Percentiles rank a stretch among this genome's conserved stretches.
phyloP scores from a whole-genome alignment of 2,888 invertebrate genomes.

The Ormyrus labotus region DNA sequence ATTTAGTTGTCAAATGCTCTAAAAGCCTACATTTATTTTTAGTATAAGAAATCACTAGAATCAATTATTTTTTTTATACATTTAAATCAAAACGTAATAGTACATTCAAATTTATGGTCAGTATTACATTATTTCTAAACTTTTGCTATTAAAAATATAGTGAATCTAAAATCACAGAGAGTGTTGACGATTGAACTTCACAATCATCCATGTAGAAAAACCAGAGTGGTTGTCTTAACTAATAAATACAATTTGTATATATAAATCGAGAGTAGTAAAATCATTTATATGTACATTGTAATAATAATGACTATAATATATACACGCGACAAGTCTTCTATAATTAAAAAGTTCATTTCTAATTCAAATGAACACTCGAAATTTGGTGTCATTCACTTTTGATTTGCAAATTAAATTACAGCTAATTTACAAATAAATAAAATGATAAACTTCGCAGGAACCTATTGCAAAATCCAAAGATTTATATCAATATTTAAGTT shows the following conservation, averaged over 20 bases:
- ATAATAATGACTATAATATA: conserved; percentile 42
- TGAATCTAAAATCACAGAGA: conserved; percentile 53
- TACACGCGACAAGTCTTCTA: conserved; percentile 20
- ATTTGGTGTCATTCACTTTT: conserved; percentile 16
- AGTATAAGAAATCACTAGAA: background rate
- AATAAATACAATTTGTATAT: conserved; percentile 40
- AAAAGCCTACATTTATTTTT: conserved; percentile 4
- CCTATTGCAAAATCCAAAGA: conserved; percentile 6
- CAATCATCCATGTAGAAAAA: conserved; percentile 37
- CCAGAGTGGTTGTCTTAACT: conserved; percentile 21
- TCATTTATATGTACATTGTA: conserved; percentile 46
- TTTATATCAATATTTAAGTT: background rate
- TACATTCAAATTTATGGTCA: background rate
- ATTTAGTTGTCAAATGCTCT: background rate
- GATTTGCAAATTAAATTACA: conserved; percentile 18
- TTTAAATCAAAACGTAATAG: background rate
- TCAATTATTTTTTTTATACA: background rate
- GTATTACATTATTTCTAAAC: conserved; percentile 6
- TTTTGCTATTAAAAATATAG: conserved; percentile 41
- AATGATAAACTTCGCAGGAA: background rate
- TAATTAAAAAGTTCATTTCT: background rate
- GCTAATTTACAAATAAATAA: conserved; percentile 28
- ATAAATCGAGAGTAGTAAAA: conserved; percentile 19
- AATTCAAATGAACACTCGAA: background rate
- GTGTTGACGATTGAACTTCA: conserved; percentile 36